Conservation (phyloP, 2,888 invertebrate genomes). For the Troglohyphantes excavatus region DNA sequence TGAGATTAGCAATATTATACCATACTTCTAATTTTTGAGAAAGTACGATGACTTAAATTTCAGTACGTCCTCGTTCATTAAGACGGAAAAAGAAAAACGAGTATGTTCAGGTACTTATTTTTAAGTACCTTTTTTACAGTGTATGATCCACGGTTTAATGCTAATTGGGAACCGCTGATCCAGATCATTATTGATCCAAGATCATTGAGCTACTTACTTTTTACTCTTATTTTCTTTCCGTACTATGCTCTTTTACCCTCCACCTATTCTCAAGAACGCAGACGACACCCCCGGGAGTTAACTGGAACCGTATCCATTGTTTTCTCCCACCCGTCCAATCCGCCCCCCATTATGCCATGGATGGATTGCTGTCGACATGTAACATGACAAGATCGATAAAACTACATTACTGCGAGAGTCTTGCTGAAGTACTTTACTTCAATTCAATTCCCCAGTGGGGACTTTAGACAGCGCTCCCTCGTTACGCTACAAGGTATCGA, state of each 20-base stretch:
- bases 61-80: no score
- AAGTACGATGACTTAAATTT: no score
- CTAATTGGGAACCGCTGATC: no score
- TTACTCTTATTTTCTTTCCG: background rate
- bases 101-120: no score
- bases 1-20: no score
- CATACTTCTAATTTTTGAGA: no score
- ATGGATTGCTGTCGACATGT: conserved; percentile 11
- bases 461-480: background rate
- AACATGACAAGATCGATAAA: conserved; percentile 32
- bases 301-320: conserved; percentile 9
- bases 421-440: background rate
- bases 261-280: conserved; percentile 25
- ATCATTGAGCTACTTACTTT: no score
- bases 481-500: background rate
- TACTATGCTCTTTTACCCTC: background rate
- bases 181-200: no score
- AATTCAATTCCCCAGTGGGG: background rate
- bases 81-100: no score
- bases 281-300: conserved; percentile 16
- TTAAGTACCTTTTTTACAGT: no score
- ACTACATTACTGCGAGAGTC: background rate
- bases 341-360: background rate
- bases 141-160: no score
- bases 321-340: background rate